phyloP scores from a whole-genome alignment of 2,797 vertebrate genomes.

The Anas bernieri region DNA sequence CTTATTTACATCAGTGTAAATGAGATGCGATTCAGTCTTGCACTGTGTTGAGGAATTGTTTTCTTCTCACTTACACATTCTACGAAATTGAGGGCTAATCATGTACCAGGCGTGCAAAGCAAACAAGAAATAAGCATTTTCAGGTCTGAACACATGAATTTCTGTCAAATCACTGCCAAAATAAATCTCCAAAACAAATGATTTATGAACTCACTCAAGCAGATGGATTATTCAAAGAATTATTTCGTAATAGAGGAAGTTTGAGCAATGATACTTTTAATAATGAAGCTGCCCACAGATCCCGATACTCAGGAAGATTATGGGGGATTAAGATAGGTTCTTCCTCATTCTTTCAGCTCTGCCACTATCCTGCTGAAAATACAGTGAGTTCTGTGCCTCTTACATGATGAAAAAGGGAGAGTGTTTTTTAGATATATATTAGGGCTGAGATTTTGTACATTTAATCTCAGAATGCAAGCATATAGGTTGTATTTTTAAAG shows the following conservation, averaged over 20 bases:
- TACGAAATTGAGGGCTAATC: conserved; percentile 33
- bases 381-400: neutral
- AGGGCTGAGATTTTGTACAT: neutral
- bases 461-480: neutral
- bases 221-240: conserved; percentile 68
- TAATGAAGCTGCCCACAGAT: conserved; percentile 55
- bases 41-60: conserved; percentile 4
- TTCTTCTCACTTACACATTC: neutral
- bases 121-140: conserved; percentile 36
- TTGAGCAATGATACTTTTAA: conserved; percentile 59
- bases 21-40: neutral
- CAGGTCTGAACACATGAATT: neutral
- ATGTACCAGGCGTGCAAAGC: neutral
- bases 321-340: conserved; percentile 51
- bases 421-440: neutral
- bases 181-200: conserved; percentile 36
- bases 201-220: conserved; percentile 16
- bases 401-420: neutral
- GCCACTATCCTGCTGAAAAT: conserved; percentile 14
- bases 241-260: conserved; percentile 49
- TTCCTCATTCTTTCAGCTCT: conserved; percentile 33
- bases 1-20: conserved; percentile 15
- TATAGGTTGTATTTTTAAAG: neutral
- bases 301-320: conserved; percentile 63
- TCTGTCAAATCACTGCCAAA: conserved; percentile 4